Conservation (phyloP, 2,888 invertebrate species). For the Hanleya hanleyi region DNA sequence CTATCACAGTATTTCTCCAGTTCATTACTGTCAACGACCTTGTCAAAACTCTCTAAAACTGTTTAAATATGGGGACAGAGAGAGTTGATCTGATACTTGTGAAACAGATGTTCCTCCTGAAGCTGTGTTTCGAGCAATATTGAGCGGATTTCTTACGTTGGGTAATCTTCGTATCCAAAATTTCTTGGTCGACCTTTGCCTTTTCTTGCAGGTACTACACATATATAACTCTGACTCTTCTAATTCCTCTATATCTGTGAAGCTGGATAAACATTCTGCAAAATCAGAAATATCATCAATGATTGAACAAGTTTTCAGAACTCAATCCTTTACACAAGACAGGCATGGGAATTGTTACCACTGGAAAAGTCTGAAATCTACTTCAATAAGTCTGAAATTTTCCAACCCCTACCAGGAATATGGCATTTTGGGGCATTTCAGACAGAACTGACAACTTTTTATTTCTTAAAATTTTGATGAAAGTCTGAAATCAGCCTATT, state of each 20-base stretch:
- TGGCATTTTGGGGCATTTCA: too few species aligned
- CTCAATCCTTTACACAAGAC: neutral
- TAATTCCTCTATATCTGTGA: slow-evolving; percentile 85
- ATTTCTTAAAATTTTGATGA: neutral
- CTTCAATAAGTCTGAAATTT: too few species aligned
- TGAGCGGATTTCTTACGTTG: too few species aligned
- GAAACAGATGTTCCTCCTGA: too few species aligned
- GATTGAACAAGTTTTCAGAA: neutral
- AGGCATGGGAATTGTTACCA: neutral
- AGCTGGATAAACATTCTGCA: slow-evolving; percentile 81
- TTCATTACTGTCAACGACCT: too few species aligned
- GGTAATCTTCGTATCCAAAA: slow-evolving; percentile 88
- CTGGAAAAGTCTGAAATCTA: neutral
- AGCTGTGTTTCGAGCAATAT: too few species aligned
- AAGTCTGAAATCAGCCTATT: neutral
- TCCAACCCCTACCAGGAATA: too few species aligned
- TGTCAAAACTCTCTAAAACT: too few species aligned
- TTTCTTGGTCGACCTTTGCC: slow-evolving; percentile 88
- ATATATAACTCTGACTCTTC: slow-evolving; percentile 88
- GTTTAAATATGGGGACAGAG: too few species aligned
- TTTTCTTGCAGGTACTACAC: slow-evolving; percentile 86
- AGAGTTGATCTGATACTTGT: too few species aligned
- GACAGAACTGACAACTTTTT: too few species aligned
- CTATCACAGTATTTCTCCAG: too few species aligned
- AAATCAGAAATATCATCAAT: slow-evolving; percentile 6